Conservation (phyloP, 2,113 vertebrate genomes). For the Malaclemys terrapin region DNA sequence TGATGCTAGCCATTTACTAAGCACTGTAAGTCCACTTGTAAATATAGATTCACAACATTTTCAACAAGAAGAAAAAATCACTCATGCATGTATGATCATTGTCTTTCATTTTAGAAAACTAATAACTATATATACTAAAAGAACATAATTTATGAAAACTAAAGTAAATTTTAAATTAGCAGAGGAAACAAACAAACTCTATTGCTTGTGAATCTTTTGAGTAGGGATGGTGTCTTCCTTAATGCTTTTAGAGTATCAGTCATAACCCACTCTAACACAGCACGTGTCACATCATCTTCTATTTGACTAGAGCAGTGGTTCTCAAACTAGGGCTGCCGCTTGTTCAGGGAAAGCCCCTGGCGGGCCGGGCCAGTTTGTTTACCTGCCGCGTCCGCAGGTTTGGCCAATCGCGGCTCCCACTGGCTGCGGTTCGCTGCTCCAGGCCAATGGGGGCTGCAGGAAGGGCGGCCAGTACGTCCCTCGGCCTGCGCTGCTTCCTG, state of each 20-base stretch:
- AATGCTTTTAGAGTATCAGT: background rate
- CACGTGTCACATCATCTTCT: background rate
- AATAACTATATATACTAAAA: background rate
- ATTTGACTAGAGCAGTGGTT: background rate
- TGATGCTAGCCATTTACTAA: background rate
- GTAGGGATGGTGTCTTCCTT: background rate
- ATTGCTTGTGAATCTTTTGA: background rate
- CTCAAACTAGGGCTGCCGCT: too few species aligned
- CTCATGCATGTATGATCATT: background rate
- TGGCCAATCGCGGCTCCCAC: too few species aligned
- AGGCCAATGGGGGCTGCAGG: too few species aligned
- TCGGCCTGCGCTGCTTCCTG: too few species aligned
- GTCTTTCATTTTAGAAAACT: too few species aligned
- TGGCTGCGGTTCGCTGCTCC: too few species aligned
- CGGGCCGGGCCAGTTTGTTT: too few species aligned
- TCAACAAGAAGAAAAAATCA: background rate
- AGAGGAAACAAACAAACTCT: background rate
- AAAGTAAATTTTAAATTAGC: background rate
- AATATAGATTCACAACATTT: background rate
- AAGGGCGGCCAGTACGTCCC: too few species aligned
- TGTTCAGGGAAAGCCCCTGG: too few species aligned
- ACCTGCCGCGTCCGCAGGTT: too few species aligned
- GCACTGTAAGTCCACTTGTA: conserved; percentile 9
- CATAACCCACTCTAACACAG: background rate
- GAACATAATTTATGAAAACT: background rate